phyloP scores from a whole-genome alignment of 2,888 invertebrate genomes.

The Osmoderma eremita region DNA sequence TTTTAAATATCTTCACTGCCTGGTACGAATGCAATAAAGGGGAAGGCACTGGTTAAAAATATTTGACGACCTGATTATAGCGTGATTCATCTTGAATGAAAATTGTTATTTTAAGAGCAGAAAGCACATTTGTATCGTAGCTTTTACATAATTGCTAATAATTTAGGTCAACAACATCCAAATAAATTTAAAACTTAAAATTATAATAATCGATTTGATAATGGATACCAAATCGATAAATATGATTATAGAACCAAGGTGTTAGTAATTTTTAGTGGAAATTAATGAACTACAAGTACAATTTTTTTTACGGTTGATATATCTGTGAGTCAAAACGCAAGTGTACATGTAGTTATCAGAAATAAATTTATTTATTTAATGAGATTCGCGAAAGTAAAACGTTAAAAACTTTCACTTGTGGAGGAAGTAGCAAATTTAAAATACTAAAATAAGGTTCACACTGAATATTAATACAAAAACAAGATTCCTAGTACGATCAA shows the following conservation, averaged over 20 bases:
- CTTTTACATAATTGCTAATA: too few species aligned
- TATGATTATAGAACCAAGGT: too few species aligned
- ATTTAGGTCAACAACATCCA: too few species aligned
- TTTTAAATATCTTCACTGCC: neutral
- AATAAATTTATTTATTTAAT: constrained; percentile 30
- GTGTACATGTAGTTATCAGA: neutral
- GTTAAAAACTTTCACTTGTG: constrained; percentile 26
- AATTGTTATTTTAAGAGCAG: constrained; percentile 1
- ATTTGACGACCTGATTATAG: constrained; percentile 14
- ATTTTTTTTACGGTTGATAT: too few species aligned
- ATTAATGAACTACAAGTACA: too few species aligned
- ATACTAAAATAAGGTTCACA: constrained; percentile 12
- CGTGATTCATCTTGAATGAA: neutral
- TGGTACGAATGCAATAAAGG: constrained; percentile 12
- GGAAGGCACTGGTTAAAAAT: neutral
- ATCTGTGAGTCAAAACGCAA: too few species aligned
- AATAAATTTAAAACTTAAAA: too few species aligned
- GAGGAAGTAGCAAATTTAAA: constrained; percentile 27
- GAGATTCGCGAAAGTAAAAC: constrained; percentile 34
- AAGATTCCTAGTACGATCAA: too few species aligned
- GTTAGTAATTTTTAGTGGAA: too few species aligned
- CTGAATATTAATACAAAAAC: too few species aligned
- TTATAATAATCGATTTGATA: too few species aligned
- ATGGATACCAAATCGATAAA: too few species aligned
- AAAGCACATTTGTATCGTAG: neutral